Conservation (phyloP, 2,113 vertebrate species). For the Pogonocichla stellata region DNA sequence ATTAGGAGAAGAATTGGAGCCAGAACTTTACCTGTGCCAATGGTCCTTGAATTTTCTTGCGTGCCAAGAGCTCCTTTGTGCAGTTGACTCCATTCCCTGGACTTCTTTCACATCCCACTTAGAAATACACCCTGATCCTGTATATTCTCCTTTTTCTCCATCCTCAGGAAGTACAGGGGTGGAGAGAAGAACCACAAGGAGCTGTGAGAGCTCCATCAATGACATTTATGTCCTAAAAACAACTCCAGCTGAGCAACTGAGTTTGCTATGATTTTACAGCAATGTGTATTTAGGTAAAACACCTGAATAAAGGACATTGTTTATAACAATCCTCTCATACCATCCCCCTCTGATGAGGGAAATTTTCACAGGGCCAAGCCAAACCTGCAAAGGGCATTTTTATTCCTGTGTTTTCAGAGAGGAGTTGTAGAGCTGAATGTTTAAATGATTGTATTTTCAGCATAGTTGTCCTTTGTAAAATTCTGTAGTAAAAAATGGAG, state of each 20-base stretch:
- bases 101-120: background rate
- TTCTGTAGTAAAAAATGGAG: background rate
- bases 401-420: background rate
- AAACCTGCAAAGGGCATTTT: background rate
- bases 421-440: background rate
- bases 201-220: background rate
- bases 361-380: background rate
- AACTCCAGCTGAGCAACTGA: background rate
- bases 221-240: background rate
- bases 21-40: background rate
- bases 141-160: background rate
- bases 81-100: background rate
- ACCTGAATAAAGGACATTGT: background rate
- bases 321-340: background rate
- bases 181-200: background rate
- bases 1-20: background rate
- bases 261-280: background rate
- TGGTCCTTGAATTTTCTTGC: background rate
- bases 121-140: background rate
- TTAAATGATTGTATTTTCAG: background rate
- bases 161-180: background rate
- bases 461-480: background rate
- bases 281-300: background rate
- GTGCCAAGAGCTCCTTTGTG: background rate
- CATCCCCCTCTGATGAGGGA: background rate